These are phyloP conservation scores for Hirtodrosophila duncani DNA, from an alignment of 2,888 invertebrate genomes.

Conservation along the genomic window DNA sequence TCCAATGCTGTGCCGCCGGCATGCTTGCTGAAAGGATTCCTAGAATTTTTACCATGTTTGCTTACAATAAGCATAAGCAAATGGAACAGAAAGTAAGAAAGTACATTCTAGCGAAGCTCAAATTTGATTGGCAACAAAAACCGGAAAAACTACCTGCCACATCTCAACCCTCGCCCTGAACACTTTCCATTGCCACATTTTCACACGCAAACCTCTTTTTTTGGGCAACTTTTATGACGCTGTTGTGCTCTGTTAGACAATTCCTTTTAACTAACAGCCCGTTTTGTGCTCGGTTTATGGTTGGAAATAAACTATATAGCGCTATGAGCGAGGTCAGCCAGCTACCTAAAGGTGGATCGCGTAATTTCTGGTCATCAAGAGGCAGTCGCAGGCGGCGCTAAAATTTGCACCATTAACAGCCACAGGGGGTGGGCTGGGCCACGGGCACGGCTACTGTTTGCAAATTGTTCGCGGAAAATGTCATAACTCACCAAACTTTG, in stretches of 20 bases:
- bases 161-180: not conserved
- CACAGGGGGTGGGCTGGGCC: conserved; percentile 5
- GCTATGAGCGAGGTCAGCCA: conserved; percentile 8
- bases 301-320: conserved; percentile 13
- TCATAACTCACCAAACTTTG: conserved; percentile 14
- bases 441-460: conserved; percentile 19
- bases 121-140: no score
- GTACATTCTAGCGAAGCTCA: conserved; percentile 9
- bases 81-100: conserved; percentile 14
- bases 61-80: conserved; percentile 41
- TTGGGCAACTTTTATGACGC: conserved; percentile 13
- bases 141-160: conserved; percentile 21
- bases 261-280: conserved; percentile 10
- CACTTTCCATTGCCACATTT: conserved; percentile 25
- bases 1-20: conserved; percentile 2
- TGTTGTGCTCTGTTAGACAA: conserved; percentile 15
- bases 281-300: conserved; percentile 24
- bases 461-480: conserved; percentile 22
- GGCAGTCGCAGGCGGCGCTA: conserved; percentile 26
- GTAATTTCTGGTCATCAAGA: conserved; percentile 27
- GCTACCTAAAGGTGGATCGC: conserved; percentile 10
- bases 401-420: conserved; percentile 9
- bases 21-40: conserved; percentile 29
- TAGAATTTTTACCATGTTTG: conserved; percentile 32
- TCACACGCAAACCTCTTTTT: conserved; percentile 31